These are phyloP conservation scores for Trematomus bernacchii DNA, from an alignment of 2,797 vertebrate species.

Conservation along the genomic window DNA sequence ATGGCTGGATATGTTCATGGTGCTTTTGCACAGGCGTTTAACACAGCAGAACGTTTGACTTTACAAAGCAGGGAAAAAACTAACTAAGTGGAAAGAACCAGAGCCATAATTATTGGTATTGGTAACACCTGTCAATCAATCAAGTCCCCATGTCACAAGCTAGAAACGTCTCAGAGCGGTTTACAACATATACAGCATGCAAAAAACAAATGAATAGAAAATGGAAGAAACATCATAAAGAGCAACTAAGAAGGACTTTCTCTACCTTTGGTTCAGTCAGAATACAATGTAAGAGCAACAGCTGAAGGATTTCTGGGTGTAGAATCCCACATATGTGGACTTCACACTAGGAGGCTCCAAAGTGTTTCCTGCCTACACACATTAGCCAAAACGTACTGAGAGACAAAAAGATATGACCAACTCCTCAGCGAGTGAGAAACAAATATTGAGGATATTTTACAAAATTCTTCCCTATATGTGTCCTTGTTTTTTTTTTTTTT, in stretches of 20 bases:
- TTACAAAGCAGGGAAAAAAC: neutral
- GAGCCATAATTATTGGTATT: neutral
- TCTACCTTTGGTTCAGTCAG: neutral
- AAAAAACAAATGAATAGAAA: no score
- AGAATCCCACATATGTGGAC: neutral
- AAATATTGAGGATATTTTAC: neutral
- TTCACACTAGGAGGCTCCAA: constrained; percentile 30
- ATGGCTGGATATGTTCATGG: neutral
- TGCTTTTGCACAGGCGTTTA: neutral
- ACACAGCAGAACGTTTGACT: neutral
- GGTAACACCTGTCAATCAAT: neutral
- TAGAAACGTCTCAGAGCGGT: no score
- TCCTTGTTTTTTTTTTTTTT: neutral
- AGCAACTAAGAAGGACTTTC: neutral
- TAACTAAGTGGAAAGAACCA: neutral
- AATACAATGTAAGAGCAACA: neutral
- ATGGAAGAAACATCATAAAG: no score
- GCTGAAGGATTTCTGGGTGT: neutral
- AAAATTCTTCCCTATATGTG: neutral
- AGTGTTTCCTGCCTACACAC: constrained; percentile 17
- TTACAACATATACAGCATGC: no score
- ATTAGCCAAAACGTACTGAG: neutral
- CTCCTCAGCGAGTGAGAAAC: neutral
- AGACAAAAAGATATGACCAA: neutral
- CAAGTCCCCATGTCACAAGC: no score